Evolutionary conservation across 92 coral and sea anemone genomes (phyloP).

Genomic region (Phenganax stokvisi): DNA sequence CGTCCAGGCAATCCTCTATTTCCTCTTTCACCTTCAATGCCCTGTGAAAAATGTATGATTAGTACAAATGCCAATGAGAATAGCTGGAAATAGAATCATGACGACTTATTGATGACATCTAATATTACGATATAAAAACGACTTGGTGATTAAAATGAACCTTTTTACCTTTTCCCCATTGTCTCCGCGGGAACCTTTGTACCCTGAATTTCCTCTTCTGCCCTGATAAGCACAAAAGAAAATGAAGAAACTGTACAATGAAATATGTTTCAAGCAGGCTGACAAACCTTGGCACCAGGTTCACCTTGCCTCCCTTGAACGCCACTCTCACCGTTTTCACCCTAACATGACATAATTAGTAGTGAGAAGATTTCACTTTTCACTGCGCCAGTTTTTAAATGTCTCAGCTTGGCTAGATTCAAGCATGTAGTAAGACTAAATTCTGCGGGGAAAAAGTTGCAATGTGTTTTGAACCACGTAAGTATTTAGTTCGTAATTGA

Average conservation of each 20-base stretch:
- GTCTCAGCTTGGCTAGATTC: no score
- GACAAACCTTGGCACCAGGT: constrained; percentile 16
- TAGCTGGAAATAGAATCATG: background rate
- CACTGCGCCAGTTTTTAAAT: no score
- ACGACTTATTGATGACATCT: background rate
- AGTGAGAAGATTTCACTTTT: background rate
- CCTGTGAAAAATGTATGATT: background rate
- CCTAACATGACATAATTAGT: background rate
- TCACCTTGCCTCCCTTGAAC: constrained; percentile 22
- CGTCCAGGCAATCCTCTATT: constrained; percentile 5
- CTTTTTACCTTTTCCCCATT: constrained; percentile 16
- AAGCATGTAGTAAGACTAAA: no score
- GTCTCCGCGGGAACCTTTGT: constrained; percentile 19
- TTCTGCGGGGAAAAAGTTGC: background rate
- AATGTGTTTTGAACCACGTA: background rate
- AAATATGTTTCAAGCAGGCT: no score
- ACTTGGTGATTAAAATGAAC: background rate
- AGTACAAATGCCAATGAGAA: background rate
- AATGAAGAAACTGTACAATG: no score
- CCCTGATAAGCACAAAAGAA: background rate
- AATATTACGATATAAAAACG: background rate
- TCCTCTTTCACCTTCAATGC: constrained; percentile 7
- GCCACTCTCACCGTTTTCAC: constrained; percentile 16
- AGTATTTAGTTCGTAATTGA: background rate
- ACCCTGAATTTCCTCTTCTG: background rate